Evolutionary conservation across 2,888 invertebrate species (phyloP).

Genomic region (Acrobasis repandana): DNA sequence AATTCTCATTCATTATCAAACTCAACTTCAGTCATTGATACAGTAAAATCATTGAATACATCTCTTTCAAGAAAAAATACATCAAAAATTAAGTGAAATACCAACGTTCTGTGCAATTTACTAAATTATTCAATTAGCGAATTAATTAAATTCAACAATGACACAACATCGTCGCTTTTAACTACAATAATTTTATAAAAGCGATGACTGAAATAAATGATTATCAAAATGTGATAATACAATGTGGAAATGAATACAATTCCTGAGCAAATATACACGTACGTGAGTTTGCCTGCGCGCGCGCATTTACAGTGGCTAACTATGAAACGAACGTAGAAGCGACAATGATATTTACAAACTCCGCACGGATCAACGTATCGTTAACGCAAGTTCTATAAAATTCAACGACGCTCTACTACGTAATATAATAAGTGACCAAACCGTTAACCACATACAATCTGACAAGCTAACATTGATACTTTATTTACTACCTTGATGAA

Average conservation of each 20-base stretch:
- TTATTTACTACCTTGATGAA: constrained; percentile 73
- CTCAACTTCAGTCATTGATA: constrained; percentile 73
- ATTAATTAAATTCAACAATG: constrained; percentile 71
- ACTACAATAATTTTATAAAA: constrained; percentile 51
- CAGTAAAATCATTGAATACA: constrained; percentile 75
- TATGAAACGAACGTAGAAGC: constrained; percentile 57
- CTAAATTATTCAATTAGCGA: constrained; percentile 70
- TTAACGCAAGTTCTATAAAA: constrained; percentile 61
- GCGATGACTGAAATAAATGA: constrained; percentile 64
- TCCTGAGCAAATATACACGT: constrained; percentile 70
- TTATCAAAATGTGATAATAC: constrained; percentile 61
- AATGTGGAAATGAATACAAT: constrained; percentile 73
- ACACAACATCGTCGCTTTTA: constrained; percentile 58
- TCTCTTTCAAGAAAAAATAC: constrained; percentile 75
- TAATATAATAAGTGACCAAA: constrained; percentile 68
- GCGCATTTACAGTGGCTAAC: constrained; percentile 39
- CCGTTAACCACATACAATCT: constrained; percentile 68
- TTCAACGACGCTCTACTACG: constrained; percentile 66
- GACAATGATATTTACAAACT: constrained; percentile 62
- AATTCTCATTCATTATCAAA: constrained; percentile 55
- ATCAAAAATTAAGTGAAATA: constrained; percentile 81
- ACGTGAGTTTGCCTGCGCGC: constrained; percentile 43
- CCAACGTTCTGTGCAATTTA: constrained; percentile 81
- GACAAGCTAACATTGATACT: constrained; percentile 78
- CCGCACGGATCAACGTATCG: constrained; percentile 51